phyloP scores from a whole-genome alignment of 2,888 invertebrate species.

The Zaprionus lineosus region DNA sequence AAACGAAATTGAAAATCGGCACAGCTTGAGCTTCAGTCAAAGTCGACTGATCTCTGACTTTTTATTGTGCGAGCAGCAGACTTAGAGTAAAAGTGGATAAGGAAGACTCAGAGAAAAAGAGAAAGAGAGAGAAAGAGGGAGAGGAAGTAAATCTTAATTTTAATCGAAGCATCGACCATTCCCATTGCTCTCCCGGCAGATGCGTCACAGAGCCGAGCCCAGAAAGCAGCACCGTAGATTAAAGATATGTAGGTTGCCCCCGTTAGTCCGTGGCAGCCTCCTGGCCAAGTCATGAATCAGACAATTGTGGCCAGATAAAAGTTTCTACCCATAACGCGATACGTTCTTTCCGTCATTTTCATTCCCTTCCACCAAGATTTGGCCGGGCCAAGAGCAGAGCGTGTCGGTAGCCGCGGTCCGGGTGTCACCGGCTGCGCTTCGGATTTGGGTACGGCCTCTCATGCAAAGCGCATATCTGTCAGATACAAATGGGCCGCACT shows the following conservation, averaged over 20 bases:
- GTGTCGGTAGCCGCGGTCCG: slow-evolving; percentile 28
- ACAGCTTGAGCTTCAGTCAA: slow-evolving; percentile 35
- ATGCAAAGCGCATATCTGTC: slow-evolving; percentile 59
- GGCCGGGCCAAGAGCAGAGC: slow-evolving; percentile 58
- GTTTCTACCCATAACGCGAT: slow-evolving; percentile 34
- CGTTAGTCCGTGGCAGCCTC: slow-evolving; percentile 12
- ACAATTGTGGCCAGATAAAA: slow-evolving; percentile 56
- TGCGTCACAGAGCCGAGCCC: slow-evolving; percentile 38
- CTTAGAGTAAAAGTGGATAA: neutral
- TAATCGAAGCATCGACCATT: slow-evolving; percentile 37
- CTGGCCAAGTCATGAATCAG: slow-evolving; percentile 76
- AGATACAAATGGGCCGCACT: slow-evolving; percentile 49
- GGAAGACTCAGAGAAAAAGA: neutral
- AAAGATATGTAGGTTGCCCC: slow-evolving; percentile 36
- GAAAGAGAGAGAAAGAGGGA: slow-evolving; percentile 12
- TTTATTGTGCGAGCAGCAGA: too few relatives aligned
- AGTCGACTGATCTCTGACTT: slow-evolving; percentile 4
- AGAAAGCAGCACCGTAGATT: slow-evolving; percentile 12
- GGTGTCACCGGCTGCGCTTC: slow-evolving; percentile 48
- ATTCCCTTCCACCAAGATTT: slow-evolving; percentile 49
- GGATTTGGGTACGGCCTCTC: slow-evolving; percentile 36
- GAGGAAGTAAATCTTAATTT: slow-evolving; percentile 30
- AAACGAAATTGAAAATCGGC: slow-evolving; percentile 29
- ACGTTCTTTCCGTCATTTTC: slow-evolving; percentile 36
- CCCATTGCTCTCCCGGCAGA: slow-evolving; percentile 27